A percentile compares a stretch with the other conserved stretches of the same genome.
phyloP scores from a whole-genome alignment of 2,113 vertebrate genomes.

The Agapornis roseicollis region DNA sequence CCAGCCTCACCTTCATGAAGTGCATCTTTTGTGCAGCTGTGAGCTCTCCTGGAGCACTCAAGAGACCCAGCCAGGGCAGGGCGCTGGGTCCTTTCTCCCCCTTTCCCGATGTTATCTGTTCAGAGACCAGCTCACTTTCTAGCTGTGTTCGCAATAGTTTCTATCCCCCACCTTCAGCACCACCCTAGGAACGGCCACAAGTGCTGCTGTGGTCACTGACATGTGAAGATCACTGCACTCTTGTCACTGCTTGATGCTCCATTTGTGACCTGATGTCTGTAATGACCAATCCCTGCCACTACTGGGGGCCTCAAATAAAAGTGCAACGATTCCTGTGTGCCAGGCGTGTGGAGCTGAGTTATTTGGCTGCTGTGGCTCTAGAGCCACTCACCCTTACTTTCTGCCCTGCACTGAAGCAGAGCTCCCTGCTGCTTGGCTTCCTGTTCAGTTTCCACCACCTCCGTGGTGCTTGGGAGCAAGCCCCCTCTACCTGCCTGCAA shows the following conservation, averaged over 20 bases:
- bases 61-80: accelerated
- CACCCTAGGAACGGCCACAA: accelerated
- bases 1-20: neutral
- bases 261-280: slow-evolving; percentile 7
- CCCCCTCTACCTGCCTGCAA: slow-evolving; percentile 48
- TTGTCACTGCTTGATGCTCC: neutral
- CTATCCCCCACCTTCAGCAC: neutral
- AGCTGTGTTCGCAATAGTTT: neutral
- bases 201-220: neutral
- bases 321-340: slow-evolving; percentile 40
- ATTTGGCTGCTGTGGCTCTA: neutral
- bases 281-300: neutral
- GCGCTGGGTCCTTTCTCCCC: neutral
- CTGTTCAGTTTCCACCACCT: neutral
- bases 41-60: neutral
- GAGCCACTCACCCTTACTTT: neutral
- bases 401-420: neutral
- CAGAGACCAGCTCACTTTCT: neutral
- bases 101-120: neutral
- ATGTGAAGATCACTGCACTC: neutral
- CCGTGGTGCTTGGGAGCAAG: neutral
- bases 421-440: neutral
- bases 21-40: neutral
- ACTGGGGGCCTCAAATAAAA: slow-evolving; percentile 72
- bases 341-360: neutral